Evolutionary conservation across 2,113 vertebrate genomes (phyloP).

Genomic region (Sinocyclocheilus anshuiensis): DNA sequence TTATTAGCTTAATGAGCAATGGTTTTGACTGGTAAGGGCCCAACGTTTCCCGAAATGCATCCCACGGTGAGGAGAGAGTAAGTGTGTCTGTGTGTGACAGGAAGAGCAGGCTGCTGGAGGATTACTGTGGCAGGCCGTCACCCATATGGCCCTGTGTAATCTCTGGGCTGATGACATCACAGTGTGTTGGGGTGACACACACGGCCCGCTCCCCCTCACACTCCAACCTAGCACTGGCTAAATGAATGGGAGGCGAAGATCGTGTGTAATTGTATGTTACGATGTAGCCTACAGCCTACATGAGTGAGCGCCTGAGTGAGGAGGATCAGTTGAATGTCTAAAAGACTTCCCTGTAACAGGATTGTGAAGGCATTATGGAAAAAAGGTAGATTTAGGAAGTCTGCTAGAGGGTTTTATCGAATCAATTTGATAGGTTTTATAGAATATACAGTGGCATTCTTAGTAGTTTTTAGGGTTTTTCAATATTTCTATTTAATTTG

Average conservation of each 20-base stretch:
- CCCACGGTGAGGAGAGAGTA: conserved; percentile 4
- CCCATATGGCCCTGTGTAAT: conserved; percentile 56
- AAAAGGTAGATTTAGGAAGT: too few relatives aligned
- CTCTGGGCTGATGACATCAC: conserved; percentile 51
- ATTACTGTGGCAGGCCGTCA: conserved; percentile 54
- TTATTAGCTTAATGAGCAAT: conserved; percentile 4
- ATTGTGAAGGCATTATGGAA: background rate
- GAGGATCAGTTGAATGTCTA: background rate
- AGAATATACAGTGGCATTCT: too few relatives aligned
- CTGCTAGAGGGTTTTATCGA: too few relatives aligned
- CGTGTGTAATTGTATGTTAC: background rate
- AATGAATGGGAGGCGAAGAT: background rate
- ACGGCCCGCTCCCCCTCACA: background rate
- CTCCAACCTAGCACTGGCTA: background rate
- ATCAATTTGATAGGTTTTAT: too few relatives aligned
- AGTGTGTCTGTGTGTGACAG: conserved; percentile 51
- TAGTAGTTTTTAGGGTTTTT: too few relatives aligned
- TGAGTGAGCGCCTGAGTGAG: background rate
- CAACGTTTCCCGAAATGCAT: conserved; percentile 28
- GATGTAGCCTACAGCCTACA: background rate
- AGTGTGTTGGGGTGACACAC: conserved; percentile 48
- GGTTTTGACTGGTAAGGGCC: background rate
- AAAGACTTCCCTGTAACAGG: background rate
- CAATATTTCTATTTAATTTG: too few relatives aligned
- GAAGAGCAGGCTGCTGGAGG: conserved; percentile 53